Evolutionary conservation across 1,140 invertebrate species (phyloP), one percentile per base, ranked within the genome.

Genomic region (Rhizoglyphus robini): DNA sequence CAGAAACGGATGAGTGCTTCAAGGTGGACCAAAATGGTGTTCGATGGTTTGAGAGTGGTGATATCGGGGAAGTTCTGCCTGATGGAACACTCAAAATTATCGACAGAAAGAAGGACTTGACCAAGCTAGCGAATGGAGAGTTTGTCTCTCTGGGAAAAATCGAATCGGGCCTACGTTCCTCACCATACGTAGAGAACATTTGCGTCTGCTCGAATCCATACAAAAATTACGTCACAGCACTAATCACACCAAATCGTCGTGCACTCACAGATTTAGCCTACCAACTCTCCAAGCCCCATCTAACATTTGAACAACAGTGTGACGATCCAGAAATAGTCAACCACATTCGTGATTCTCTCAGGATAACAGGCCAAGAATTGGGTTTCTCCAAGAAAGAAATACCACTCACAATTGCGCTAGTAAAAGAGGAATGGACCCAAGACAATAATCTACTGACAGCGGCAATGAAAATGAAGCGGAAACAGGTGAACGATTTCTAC

Each of bases 81-180:
- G 92, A 98, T 78, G 96, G 96, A 46, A 87, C 85, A 71, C 83
- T 99, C 46, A 90, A 89, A 80, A 96, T 99, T 72, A 96, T 98
- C 36, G 95, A 92, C 93, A 75, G 79, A 67, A 68, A 62, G 47
- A 69, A 70, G 77, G 94, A 98, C 79, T 81, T 98, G 67, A 90
- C 97, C 11, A 98, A 98, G 78, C 78, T 98, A 8, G 91, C 96
- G 77, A 85, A 89, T 31, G 95, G 95, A 54, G 95, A 98, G 79
- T 98, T 97, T 29, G 34, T 68, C 29, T 65, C 63, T 13, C 36
- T 63, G 15, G 63, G 63, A 51, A 65, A 65, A 29, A 29, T 65
- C 18, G 83, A 88, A 77, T 83, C 92, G 0, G 87, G 89, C 73
- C 77, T 98, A 68, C 94, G 96, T 75, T 94, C 92, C 0, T 92